Percentiles rank a stretch among this genome's conserved stretches.
phyloP scores from a whole-genome alignment of 2,888 invertebrate species.

The Amblyjoppa proteus region DNA sequence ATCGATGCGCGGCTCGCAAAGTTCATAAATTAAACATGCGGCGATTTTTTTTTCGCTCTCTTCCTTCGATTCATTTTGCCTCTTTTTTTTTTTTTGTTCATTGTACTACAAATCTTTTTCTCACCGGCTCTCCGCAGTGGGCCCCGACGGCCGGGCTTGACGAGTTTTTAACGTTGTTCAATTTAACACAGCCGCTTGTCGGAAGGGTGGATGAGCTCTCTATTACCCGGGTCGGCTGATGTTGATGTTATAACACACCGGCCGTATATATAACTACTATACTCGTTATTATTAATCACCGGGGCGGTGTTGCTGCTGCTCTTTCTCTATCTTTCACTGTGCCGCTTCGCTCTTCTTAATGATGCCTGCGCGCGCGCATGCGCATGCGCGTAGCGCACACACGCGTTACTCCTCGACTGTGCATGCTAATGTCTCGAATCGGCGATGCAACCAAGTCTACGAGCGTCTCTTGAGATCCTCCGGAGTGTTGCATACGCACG shows the following conservation, averaged over 20 bases:
- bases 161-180: conserved; percentile 44
- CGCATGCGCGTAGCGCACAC: conserved; percentile 6
- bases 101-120: conserved; percentile 5
- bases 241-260: conserved; percentile 12
- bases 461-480: not conserved
- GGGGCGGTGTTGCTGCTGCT: conserved; percentile 11
- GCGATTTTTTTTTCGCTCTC: conserved; percentile 19
- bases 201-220: conserved; percentile 56
- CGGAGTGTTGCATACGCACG: not conserved
- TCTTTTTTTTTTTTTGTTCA: not conserved
- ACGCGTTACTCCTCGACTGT: not conserved
- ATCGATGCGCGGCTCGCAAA: conserved; percentile 20
- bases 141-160: conserved; percentile 24
- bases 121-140: conserved; percentile 14
- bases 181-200: conserved; percentile 32
- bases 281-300: conserved; percentile 60
- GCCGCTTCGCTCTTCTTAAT: conserved; percentile 43
- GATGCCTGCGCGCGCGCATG: conserved; percentile 34
- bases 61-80: not conserved
- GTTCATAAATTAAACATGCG: conserved; percentile 37
- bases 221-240: conserved; percentile 48
- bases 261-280: conserved; percentile 13
- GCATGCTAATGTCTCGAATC: not conserved
- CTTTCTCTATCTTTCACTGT: conserved; percentile 11
- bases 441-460: conserved; percentile 1